Conservation (phyloP, 2,888 invertebrate species). For the Napeogenes inachia region DNA sequence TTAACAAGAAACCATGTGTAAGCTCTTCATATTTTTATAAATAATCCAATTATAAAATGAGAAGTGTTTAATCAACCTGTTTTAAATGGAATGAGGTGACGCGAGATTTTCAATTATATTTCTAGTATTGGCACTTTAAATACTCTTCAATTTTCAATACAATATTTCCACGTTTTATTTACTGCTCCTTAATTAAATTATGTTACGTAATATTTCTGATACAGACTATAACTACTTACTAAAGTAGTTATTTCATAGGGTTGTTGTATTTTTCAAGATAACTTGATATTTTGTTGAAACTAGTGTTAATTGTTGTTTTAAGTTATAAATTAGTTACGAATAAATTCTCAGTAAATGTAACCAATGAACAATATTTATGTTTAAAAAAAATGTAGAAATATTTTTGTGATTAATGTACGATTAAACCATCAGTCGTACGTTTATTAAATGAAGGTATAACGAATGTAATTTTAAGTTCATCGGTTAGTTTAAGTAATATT, state of each 20-base stretch:
- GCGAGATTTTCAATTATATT: background rate
- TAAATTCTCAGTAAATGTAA: constrained; percentile 44
- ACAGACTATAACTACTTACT: background rate
- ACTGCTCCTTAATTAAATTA: constrained; percentile 26
- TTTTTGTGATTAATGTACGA: constrained; percentile 13
- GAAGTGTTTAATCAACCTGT: background rate
- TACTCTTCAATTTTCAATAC: background rate
- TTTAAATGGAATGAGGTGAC: background rate
- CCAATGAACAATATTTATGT: constrained; percentile 56
- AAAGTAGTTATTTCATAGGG: constrained; percentile 14
- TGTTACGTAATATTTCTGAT: constrained; percentile 23
- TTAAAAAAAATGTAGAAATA: constrained; percentile 20
- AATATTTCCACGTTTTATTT: constrained; percentile 2
- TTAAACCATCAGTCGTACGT: too few relatives aligned
- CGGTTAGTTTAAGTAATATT: too few relatives aligned
- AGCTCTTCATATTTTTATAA: too few relatives aligned
- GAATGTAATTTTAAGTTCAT: too few relatives aligned
- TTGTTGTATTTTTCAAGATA: constrained; percentile 20
- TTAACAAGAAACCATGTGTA: too few relatives aligned
- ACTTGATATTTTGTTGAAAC: constrained; percentile 11
- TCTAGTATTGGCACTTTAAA: constrained; percentile 1
- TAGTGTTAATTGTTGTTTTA: background rate
- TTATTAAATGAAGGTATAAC: too few relatives aligned
- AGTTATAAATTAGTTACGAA: constrained; percentile 13
- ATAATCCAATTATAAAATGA: too few relatives aligned